These are phyloP conservation scores for Leptosomus discolor DNA, from an alignment of 2,113 vertebrate species.

Conservation along the genomic window DNA sequence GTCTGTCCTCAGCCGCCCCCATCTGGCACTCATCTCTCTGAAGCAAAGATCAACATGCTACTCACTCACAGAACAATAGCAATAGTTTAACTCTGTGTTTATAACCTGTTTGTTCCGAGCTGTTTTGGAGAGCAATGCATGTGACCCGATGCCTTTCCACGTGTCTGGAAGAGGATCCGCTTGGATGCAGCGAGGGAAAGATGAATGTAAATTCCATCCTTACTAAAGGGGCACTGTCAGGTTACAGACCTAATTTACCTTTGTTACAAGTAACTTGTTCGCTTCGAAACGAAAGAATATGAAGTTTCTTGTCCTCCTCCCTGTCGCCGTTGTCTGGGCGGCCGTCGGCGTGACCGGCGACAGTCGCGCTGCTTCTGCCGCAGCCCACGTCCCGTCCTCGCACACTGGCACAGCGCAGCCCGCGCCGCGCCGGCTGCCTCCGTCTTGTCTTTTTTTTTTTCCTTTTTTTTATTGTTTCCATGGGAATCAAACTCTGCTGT, in stretches of 20 bases:
- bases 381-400: background rate
- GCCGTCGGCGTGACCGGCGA: background rate
- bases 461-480: background rate
- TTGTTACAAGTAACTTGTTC: background rate
- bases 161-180: background rate
- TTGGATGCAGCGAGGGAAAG: background rate
- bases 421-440: background rate
- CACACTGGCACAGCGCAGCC: constrained; percentile 4
- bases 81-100: constrained; percentile 72
- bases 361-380: background rate
- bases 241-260: background rate
- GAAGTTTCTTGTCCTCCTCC: background rate
- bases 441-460: background rate
- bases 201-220: background rate
- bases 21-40: constrained; percentile 52
- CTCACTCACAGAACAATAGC: constrained; percentile 73
- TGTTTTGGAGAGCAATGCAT: constrained; percentile 27
- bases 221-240: constrained; percentile 29
- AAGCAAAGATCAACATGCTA: constrained; percentile 1
- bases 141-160: constrained; percentile 31
- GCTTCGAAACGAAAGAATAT: background rate
- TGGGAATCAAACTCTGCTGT: background rate
- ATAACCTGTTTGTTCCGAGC: constrained; percentile 29
- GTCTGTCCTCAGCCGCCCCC: background rate
- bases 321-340: background rate